These are phyloP conservation scores for Callionymus lyra DNA, from an alignment of 2,113 vertebrate genomes.

Conservation along the genomic window DNA sequence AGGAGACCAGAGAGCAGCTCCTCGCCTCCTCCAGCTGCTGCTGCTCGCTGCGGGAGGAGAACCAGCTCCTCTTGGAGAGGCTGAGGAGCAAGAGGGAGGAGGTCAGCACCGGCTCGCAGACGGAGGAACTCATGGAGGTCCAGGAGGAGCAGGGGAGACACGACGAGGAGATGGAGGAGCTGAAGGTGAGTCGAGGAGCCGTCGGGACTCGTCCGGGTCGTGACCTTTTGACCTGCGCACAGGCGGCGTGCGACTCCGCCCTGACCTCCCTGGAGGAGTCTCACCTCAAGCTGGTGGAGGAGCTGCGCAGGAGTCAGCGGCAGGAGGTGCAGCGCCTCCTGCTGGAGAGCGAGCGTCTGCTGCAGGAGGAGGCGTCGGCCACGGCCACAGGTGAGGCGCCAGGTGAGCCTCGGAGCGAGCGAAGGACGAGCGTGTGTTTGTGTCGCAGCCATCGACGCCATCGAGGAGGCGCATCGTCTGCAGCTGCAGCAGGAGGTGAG, in stretches of 20 bases:
- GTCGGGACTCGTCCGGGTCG: neutral
- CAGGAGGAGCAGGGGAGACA: slow-evolving; percentile 24
- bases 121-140: slow-evolving; percentile 17
- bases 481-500: slow-evolving; percentile 61
- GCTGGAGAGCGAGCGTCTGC: slow-evolving; percentile 49
- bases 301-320: slow-evolving; percentile 52
- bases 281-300: slow-evolving; percentile 48
- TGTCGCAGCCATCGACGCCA: slow-evolving; percentile 54
- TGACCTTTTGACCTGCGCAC: neutral
- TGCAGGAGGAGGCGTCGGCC: slow-evolving; percentile 59
- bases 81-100: slow-evolving; percentile 17
- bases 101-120: slow-evolving; percentile 25
- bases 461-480: slow-evolving; percentile 51
- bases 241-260: slow-evolving; percentile 46
- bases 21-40: slow-evolving; percentile 21
- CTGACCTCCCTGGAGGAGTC: slow-evolving; percentile 50
- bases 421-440: neutral
- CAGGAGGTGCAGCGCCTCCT: slow-evolving; percentile 49
- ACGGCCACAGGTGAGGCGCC: slow-evolving; percentile 48
- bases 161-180: slow-evolving; percentile 32
- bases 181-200: slow-evolving; percentile 49
- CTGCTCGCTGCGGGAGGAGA: slow-evolving; percentile 1
- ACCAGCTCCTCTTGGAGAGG: slow-evolving; percentile 3
- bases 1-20: slow-evolving; percentile 4
- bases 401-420: neutral